A percentile compares a stretch with the other conserved stretches of the same genome.
Evolutionary conservation across 1,140 invertebrate genomes (phyloP).

Genomic region (Helicoverpa zea): DNA sequence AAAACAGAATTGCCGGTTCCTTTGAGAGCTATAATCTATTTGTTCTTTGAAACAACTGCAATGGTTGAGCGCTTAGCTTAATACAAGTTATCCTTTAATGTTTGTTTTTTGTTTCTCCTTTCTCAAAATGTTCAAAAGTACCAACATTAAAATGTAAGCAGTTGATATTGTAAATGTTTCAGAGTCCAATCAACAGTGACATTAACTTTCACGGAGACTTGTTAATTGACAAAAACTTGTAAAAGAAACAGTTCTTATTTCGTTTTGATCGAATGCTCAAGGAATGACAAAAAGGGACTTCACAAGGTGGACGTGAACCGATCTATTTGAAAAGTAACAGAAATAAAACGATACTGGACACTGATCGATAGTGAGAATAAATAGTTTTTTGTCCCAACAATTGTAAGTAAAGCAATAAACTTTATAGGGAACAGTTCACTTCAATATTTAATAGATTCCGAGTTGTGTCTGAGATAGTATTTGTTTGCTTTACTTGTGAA

Average conservation of each 20-base stretch:
- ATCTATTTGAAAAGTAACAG: conserved; percentile 62
- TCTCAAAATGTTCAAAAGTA: conserved; percentile 42
- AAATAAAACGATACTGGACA: conserved; percentile 52
- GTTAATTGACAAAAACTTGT: conserved; percentile 60
- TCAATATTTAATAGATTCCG: conserved; percentile 3
- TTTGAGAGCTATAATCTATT: conserved; percentile 86
- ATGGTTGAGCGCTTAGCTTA: conserved; percentile 80
- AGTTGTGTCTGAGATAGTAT: neutral
- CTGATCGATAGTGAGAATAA: conserved; percentile 50
- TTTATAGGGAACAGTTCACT: conserved; percentile 50
- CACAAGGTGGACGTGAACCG: conserved; percentile 58
- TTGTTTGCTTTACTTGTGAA: no score
- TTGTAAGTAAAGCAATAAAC: conserved; percentile 52
- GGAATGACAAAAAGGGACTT: conserved; percentile 63
- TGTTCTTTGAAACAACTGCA: conserved; percentile 85
- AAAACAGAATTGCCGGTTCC: conserved; percentile 85
- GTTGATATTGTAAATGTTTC: conserved; percentile 39
- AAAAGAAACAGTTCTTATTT: conserved; percentile 60
- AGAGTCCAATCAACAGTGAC: conserved; percentile 53
- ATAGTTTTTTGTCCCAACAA: conserved; percentile 50
- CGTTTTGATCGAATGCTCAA: conserved; percentile 62
- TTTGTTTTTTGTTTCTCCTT: conserved; percentile 59
- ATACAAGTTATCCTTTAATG: conserved; percentile 76
- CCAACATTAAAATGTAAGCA: conserved; percentile 20
- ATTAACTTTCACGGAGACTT: conserved; percentile 60